Percentiles rank a stretch among this genome's conserved stretches.
These are phyloP conservation scores for Phenganax marumi DNA, from an alignment of 92 coral and sea anemone species.

Conservation along the genomic window DNA sequence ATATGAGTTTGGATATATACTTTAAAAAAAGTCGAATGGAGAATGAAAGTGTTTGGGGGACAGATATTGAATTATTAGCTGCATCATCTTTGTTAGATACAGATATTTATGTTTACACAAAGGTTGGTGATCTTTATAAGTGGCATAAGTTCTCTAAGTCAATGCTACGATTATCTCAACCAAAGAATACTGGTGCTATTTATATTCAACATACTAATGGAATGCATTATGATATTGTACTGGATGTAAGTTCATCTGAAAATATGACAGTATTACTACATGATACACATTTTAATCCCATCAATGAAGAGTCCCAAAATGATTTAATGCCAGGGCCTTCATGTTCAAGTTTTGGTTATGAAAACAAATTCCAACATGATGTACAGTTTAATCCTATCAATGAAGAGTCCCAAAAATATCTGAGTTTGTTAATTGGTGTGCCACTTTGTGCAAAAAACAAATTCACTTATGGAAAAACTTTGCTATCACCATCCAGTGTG, in stretches of 20 bases:
- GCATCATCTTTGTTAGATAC: slow-evolving; percentile 48
- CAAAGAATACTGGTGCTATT: slow-evolving; percentile 32
- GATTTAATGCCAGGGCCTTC: too few relatives aligned
- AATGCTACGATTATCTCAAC: slow-evolving; percentile 35
- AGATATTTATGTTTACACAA: slow-evolving; percentile 55
- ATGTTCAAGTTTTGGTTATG: too few relatives aligned
- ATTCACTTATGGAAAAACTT: slow-evolving; percentile 32
- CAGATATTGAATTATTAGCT: slow-evolving; percentile 63
- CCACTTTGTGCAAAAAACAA: slow-evolving; percentile 7
- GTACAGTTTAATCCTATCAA: too few relatives aligned
- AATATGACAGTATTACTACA: too few relatives aligned
- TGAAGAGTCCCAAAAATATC: too few relatives aligned
- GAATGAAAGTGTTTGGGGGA: slow-evolving; percentile 61
- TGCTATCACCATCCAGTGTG: slow-evolving; percentile 18
- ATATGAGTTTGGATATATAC: slow-evolving; percentile 31
- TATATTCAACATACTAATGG: slow-evolving; percentile 57
- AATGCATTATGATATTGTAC: slow-evolving; percentile 65
- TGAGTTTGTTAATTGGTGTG: too few relatives aligned
- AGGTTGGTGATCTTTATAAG: slow-evolving; percentile 15
- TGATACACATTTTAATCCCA: too few relatives aligned
- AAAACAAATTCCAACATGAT: too few relatives aligned
- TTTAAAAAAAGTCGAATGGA: slow-evolving; percentile 52
- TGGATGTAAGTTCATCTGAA: slow-evolving; percentile 45
- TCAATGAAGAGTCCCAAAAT: too few relatives aligned
- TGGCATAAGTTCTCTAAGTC: slow-evolving; percentile 42